Percentiles rank a stretch among this genome's conserved stretches.
Conservation (phyloP, 2,888 invertebrate species). For the Papilio gigon region DNA sequence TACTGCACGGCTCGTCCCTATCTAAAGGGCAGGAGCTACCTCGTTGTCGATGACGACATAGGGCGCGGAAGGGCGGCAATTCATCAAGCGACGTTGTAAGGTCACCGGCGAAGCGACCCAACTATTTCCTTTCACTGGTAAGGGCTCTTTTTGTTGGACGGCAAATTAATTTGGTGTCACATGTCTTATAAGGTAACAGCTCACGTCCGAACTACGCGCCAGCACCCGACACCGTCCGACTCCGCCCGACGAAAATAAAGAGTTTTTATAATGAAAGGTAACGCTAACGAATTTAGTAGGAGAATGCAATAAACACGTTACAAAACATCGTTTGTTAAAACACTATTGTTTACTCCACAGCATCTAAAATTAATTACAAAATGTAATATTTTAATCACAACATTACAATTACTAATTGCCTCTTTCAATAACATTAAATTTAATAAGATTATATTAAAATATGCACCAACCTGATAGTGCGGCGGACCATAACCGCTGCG, state of each 20-base stretch:
- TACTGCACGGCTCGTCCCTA: slow-evolving; percentile 37
- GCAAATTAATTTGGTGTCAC: slow-evolving; percentile 69
- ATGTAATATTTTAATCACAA: too few species aligned
- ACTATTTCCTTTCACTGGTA: slow-evolving; percentile 57
- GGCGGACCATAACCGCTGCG: not conserved
- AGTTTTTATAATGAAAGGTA: not conserved
- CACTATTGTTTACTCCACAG: too few species aligned
- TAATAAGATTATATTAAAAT: not conserved
- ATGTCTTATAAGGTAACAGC: slow-evolving; percentile 47
- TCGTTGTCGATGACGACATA: slow-evolving; percentile 63
- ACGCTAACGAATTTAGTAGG: not conserved
- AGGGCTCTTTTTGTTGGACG: slow-evolving; percentile 64
- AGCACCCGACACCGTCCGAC: not conserved
- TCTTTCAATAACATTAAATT: not conserved
- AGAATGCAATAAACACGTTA: not conserved
- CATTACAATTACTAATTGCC: too few species aligned
- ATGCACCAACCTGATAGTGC: not conserved
- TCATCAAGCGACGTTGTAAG: slow-evolving; percentile 66
- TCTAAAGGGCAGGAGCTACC: slow-evolving; percentile 61
- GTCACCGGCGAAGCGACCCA: slow-evolving; percentile 44
- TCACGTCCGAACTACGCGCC: slow-evolving; percentile 23
- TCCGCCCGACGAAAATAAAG: slow-evolving; percentile 5
- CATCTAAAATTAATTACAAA: too few species aligned
- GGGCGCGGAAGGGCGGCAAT: slow-evolving; percentile 66
- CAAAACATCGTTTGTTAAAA: not conserved